phyloP scores from a whole-genome alignment of 2,113 vertebrate genomes.

The Anseranas semipalmata region DNA sequence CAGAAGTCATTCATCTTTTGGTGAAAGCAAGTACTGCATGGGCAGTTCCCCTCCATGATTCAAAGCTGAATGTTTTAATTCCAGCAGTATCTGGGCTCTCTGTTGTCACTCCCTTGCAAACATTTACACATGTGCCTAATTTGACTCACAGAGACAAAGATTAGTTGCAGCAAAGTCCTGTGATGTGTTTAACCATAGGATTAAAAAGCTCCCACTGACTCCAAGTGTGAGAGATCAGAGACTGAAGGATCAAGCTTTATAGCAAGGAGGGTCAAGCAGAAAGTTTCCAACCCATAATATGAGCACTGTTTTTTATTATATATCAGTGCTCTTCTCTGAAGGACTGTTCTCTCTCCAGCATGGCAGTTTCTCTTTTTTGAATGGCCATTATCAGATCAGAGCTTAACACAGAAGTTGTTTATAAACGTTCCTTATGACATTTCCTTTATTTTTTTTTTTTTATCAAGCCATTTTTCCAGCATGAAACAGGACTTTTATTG shows the following conservation, averaged over 20 bases:
- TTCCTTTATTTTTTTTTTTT: slow-evolving; percentile 16
- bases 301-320: not conserved
- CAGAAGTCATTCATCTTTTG: not conserved
- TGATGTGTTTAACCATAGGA: not conserved
- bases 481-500: slow-evolving; percentile 39
- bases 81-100: not conserved
- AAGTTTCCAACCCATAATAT: not conserved
- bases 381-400: slow-evolving; percentile 12
- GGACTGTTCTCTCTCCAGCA: not conserved
- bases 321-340: not conserved
- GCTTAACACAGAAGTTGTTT: slow-evolving; percentile 33
- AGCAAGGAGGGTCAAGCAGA: slow-evolving; percentile 20
- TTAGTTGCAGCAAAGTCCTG: not conserved
- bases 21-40: not conserved
- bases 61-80: not conserved
- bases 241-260: not conserved
- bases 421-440: slow-evolving; percentile 23
- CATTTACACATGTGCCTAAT: not conserved
- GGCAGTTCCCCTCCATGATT: not conserved
- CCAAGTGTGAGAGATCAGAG: slow-evolving; percentile 14
- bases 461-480: slow-evolving; percentile 11
- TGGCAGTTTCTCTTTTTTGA: not conserved
- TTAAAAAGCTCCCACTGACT: slow-evolving; percentile 10
- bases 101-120: not conserved
- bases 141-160: not conserved